These are phyloP conservation scores for Pyralis farinalis DNA, from an alignment of 2,888 invertebrate species.

Conservation along the genomic window DNA sequence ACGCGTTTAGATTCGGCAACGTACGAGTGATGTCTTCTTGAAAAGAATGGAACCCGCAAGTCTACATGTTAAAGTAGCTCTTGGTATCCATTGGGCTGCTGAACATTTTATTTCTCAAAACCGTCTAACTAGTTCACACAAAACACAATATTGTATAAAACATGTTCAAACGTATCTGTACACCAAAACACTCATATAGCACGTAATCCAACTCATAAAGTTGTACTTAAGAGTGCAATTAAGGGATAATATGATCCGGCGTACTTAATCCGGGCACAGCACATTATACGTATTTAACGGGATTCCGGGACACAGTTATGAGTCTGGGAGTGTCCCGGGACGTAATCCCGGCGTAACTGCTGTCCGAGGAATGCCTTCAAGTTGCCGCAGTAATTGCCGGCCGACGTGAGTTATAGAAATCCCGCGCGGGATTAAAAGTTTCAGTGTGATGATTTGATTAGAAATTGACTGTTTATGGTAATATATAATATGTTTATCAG, in stretches of 20 bases:
- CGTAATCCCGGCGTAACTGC: conserved; percentile 72
- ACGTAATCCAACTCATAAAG: conserved; percentile 47
- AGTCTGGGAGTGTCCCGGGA: conserved; percentile 36
- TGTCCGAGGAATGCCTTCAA: conserved; percentile 69
- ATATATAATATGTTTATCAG: no score
- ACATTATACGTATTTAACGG: conserved; percentile 75
- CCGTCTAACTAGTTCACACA: no score
- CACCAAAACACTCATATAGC: background rate
- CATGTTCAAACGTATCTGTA: conserved; percentile 17
- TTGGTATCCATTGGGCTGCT: no score
- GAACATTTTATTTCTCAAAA: no score
- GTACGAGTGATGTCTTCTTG: no score
- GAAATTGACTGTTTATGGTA: background rate
- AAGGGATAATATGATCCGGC: conserved; percentile 66
- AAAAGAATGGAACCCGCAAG: no score
- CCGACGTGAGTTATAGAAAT: conserved; percentile 43
- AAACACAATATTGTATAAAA: conserved; percentile 18
- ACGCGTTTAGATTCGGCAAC: no score
- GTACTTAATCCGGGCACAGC: conserved; percentile 57
- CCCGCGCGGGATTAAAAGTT: conserved; percentile 26
- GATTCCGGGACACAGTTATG: conserved; percentile 65
- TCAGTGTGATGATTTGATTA: conserved; percentile 22
- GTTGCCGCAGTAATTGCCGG: conserved; percentile 53
- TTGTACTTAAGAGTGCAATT: conserved; percentile 65
- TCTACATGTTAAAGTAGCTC: no score